These are phyloP conservation scores for Coelopa frigida DNA, from an alignment of 1,140 invertebrate species.

Conservation along the genomic window DNA sequence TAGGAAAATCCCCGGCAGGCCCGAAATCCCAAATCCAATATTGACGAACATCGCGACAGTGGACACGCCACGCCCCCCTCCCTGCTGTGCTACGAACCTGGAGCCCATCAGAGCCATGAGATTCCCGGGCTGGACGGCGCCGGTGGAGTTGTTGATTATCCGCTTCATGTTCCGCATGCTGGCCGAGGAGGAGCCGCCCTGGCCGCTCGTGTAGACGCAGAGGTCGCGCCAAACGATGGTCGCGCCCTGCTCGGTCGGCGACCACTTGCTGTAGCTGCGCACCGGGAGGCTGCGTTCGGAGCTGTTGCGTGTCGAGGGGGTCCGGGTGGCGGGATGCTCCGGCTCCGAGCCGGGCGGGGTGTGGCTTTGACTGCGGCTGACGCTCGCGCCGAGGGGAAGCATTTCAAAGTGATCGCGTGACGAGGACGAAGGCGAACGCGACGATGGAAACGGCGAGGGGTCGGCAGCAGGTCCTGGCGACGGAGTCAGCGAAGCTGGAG, in stretches of 20 bases:
- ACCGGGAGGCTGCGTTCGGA: constrained; percentile 36
- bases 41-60: background rate
- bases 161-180: constrained; percentile 49
- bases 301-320: constrained; percentile 34
- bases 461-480: no score
- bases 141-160: constrained; percentile 63
- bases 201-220: constrained; percentile 56
- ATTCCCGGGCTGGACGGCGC: constrained; percentile 72
- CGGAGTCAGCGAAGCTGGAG: no score
- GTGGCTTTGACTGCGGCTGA: no score
- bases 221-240: constrained; percentile 70
- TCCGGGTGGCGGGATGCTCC: background rate
- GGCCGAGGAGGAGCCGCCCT: constrained; percentile 31
- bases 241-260: constrained; percentile 51
- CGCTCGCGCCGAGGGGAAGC: no score
- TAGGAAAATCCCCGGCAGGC: no score
- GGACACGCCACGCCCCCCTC: background rate
- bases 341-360: no score
- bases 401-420: no score
- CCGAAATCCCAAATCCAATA: no score
- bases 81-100: constrained; percentile 52
- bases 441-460: no score
- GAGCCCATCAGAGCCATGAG: constrained; percentile 86
- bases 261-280: constrained; percentile 48
- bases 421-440: no score